phyloP scores from a whole-genome alignment of 2,888 invertebrate genomes.

The Aricia artaxerxes region DNA sequence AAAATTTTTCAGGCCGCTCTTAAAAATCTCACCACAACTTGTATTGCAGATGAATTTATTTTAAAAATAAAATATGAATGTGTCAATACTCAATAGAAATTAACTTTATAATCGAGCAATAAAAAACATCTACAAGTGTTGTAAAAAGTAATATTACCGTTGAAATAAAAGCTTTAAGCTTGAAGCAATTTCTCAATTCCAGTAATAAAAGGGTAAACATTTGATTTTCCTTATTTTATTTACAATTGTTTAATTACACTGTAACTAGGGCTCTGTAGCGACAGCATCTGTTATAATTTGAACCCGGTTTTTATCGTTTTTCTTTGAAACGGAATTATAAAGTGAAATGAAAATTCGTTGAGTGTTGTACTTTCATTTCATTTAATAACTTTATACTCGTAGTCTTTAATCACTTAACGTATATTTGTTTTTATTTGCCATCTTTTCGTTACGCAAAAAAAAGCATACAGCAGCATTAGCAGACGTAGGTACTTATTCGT shows the following conservation, averaged over 20 bases:
- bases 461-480: neutral
- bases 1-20: too few relatives aligned
- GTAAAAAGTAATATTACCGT: neutral
- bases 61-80: neutral
- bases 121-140: neutral
- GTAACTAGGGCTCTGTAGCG: neutral
- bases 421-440: neutral
- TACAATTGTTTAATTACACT: slow-evolving; percentile 19
- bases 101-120: neutral
- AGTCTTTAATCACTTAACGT: neutral
- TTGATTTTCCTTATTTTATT: slow-evolving; percentile 22
- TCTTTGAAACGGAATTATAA: slow-evolving; percentile 3
- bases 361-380: neutral
- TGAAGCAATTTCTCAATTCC: neutral
- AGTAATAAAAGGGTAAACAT: slow-evolving; percentile 12
- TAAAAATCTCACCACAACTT: neutral
- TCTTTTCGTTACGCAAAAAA: neutral
- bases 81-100: neutral
- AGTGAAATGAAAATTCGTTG: neutral
- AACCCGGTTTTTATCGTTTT: neutral
- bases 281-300: slow-evolving; percentile 15
- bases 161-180: slow-evolving; percentile 14
- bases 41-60: too few relatives aligned
- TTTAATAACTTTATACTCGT: neutral
- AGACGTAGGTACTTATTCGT: neutral